phyloP scores from a whole-genome alignment of 2,888 invertebrate genomes.

The Mamestra brassicae region DNA sequence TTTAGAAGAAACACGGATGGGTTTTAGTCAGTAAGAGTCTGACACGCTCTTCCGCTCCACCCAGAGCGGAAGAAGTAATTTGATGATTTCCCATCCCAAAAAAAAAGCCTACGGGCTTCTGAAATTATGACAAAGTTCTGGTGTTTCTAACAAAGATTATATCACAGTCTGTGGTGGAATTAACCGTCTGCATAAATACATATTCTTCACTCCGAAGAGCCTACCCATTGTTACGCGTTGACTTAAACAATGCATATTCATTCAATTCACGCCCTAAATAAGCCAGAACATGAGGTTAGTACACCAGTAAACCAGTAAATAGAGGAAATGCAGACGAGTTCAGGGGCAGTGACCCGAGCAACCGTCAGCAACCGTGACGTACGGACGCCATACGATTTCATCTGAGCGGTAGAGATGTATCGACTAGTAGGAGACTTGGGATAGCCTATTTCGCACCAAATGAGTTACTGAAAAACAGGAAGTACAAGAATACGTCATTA shows the following conservation, averaged over 20 bases:
- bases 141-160: background rate
- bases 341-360: slow-evolving; percentile 87
- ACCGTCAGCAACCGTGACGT: slow-evolving; percentile 82
- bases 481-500: no score
- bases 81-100: no score
- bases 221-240: slow-evolving; percentile 42
- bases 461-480: background rate
- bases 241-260: slow-evolving; percentile 64
- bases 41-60: no score
- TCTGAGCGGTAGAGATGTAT: slow-evolving; percentile 20
- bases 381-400: slow-evolving; percentile 61
- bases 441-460: background rate
- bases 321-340: slow-evolving; percentile 86
- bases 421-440: background rate
- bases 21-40: no score
- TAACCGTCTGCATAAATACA: slow-evolving; percentile 25
- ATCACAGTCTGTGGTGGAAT: slow-evolving; percentile 7
- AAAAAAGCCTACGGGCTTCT: background rate
- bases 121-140: background rate
- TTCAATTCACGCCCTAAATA: slow-evolving; percentile 82
- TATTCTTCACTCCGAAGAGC: slow-evolving; percentile 45
- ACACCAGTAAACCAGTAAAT: slow-evolving; percentile 72
- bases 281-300: slow-evolving; percentile 72
- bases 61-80: no score
- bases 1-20: no score